Base-by-base conservation (phyloP, 2,888 invertebrate species). In the Melieria picta region DNA sequence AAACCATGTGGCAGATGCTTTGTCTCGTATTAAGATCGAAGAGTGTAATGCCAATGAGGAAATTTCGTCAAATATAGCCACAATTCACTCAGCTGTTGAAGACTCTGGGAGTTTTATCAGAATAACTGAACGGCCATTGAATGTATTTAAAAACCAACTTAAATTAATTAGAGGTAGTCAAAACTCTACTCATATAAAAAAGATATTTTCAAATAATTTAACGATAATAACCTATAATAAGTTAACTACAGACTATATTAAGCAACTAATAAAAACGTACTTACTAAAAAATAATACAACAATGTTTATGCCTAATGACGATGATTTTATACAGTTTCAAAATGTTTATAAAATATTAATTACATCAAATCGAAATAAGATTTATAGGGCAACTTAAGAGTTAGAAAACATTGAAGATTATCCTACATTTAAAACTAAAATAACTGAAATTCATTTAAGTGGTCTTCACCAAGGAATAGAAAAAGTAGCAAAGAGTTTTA, bases 1-100 rank as follows among this genome's bases (percentile, higher is more conserved):
- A 63, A 69, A 69, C 30, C 48, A 69, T 13, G 64, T 69, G 7
- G 64, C 69, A 9, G 64, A 69, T 57, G 69, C 69, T 4, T 48
- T 64, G 56, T 69, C 69, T 16, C 63, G 69, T 63, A 46, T 69
- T 63, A 69, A 69, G 46, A 55, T 57, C 16, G 42, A 56, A 56
- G 63, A 69, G 48, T 69, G 69, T 13, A 69, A 69, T 57, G 13
- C 4, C 13, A 62, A 45, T 62, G 52, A 52, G 9, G 52, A 52
- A 52, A 52, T 52, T 0, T 10, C 52, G 13, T 52, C 52, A 13
- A 52, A 52, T 52, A n/a, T 52, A 52, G 52, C 7, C 16, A 16
- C 16, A 16, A 16, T 16, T 56, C 63, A 67, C 48, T 69, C 72
- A 11, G 72, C 69, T 11, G 42, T 16, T 4, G 72, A 72, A 56